Conservation (phyloP, 2,888 invertebrate species). For the Orthosia cruda region DNA sequence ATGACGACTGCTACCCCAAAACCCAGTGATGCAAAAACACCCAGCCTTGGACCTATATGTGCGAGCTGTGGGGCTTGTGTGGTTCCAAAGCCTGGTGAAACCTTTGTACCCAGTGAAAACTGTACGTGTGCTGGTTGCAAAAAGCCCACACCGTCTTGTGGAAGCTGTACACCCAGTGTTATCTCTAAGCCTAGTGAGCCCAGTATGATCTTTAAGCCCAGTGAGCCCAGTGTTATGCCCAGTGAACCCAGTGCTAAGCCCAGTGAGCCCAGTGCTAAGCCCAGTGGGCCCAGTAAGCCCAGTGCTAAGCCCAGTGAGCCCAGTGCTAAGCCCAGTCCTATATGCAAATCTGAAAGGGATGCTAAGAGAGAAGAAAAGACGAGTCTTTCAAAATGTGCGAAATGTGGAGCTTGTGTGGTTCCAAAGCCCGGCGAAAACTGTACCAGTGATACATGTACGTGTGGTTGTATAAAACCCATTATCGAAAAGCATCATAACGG, state of each 20-base stretch:
- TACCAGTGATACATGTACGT: background rate
- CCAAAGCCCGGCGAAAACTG: no score
- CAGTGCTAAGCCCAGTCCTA: background rate
- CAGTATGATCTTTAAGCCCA: background rate
- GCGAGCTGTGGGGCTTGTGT: background rate
- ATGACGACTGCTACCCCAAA: background rate
- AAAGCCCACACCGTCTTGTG: no score
- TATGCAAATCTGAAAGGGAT: no score
- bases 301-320: background rate
- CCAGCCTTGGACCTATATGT: background rate
- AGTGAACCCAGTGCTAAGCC: background rate
- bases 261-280: background rate
- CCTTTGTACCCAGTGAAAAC: background rate
- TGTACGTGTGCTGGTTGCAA: background rate
- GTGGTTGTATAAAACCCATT: background rate
- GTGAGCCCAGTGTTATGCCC: background rate
- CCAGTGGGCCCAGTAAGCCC: no score
- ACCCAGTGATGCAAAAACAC: background rate
- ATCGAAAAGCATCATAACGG: no score
- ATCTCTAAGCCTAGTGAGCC: accelerated
- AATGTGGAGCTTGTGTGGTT: no score
- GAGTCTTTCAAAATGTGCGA: no score
- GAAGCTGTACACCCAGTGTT: background rate
- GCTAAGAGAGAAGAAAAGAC: no score
- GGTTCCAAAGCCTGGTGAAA: background rate